Base-by-base conservation (phyloP, 1,140 invertebrate genomes). In the Chelonus insularis region DNA sequence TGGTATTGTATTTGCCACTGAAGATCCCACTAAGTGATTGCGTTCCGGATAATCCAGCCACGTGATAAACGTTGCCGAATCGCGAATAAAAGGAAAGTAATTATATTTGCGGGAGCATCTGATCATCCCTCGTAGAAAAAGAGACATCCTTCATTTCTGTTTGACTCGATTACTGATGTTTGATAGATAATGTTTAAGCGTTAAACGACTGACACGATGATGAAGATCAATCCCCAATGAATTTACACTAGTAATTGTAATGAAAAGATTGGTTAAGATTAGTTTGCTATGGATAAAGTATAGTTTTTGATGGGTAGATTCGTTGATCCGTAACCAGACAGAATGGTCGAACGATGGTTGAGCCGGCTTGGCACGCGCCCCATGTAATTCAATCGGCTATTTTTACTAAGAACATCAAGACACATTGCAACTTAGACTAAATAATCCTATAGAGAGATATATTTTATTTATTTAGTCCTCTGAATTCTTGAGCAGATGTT, bases 371-470 rank as follows among this genome's bases (percentile, higher is more conserved):
- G 73, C 74, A 77, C 77, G 77, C 72, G 77, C 75, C 73, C 59
- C 43, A 9, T 75, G 78, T 78, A 79, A 80, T 80, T 79, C 68
- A 77, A 80, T 79, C 76, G 74, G 74, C 63, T 74, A 75, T 76
- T 76, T 72, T 68, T 69, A 73, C 67, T 69, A 77, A 70, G 68
- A 64, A 58, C 32, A 45, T 45, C 47, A 21, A 14, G 43, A 39
- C 54, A 39, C 43, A 21, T 21, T 20, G 9, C 20, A 23, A 25
- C 47, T 50, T 9, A 0, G 6, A 12, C 50, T 21, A 11, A 11
- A 9, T 5, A 5, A 21, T 25, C 50, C 34, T 25, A 20, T 5
- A n/a, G n/a, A n/a, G n/a, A n/a, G n/a, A n/a, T n/a, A n/a, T n/a
- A n/a, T n/a, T n/a, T n/a, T n/a, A n/a, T n/a, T n/a, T n/a, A n/a